These are phyloP conservation scores for Cyclophora albipunctata DNA, from an alignment of 2,888 invertebrate genomes.

Conservation along the genomic window DNA sequence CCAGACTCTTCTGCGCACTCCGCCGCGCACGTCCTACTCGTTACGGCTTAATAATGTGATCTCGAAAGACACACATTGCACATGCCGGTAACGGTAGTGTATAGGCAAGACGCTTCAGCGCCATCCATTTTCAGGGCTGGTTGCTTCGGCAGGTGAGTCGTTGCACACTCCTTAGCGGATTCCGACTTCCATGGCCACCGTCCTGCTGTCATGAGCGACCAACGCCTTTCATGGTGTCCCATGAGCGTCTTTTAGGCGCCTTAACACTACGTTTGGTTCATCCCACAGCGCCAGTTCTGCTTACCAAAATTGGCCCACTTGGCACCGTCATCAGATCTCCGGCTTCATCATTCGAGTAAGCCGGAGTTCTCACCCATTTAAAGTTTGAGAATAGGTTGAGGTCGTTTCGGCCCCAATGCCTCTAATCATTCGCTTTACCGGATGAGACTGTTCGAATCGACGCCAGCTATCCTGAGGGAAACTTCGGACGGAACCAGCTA, in stretches of 20 bases:
- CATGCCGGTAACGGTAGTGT: constrained; percentile 38
- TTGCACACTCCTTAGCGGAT: no score
- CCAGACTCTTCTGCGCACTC: constrained; percentile 77
- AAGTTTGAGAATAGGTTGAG: constrained; percentile 85
- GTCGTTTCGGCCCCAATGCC: no score
- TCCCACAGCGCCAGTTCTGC: constrained; percentile 88
- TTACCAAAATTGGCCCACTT: constrained; percentile 85
- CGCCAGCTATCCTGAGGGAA: not conserved
- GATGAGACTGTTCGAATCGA: no score
- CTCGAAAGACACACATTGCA: constrained; percentile 21
- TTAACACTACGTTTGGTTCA: constrained; percentile 84
- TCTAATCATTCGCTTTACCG: no score
- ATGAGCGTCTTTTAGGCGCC: constrained; percentile 77
- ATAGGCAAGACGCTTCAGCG: no score
- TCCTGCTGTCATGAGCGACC: no score
- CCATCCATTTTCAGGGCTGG: no score
- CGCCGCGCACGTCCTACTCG: constrained; percentile 72
- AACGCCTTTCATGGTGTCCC: constrained; percentile 38
- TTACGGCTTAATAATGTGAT: constrained; percentile 65
- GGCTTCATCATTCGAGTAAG: constrained; percentile 74
- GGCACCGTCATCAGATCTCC: constrained; percentile 73
- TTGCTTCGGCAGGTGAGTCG: no score
- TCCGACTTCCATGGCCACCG: no score
- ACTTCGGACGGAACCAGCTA: constrained; percentile 86
- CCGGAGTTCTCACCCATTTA: constrained; percentile 82